Percentiles rank a stretch among this genome's conserved stretches.
These are phyloP conservation scores for Dallia pectoralis DNA, from an alignment of 2,797 vertebrate species.

Conservation along the genomic window DNA sequence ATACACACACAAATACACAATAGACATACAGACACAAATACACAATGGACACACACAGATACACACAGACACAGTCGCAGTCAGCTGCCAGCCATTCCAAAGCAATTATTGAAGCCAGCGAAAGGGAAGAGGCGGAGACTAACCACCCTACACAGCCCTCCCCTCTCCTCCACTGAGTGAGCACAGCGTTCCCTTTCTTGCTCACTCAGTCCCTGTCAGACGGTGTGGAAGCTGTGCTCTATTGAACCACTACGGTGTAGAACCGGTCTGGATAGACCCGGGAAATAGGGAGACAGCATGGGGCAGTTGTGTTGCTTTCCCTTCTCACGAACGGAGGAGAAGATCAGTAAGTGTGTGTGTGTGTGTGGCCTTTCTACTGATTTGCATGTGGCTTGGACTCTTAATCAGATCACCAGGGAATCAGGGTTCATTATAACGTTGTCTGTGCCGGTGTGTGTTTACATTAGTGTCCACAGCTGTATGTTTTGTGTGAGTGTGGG, in stretches of 20 bases:
- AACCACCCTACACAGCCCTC: slow-evolving; percentile 37
- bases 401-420: not conserved
- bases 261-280: slow-evolving; percentile 16
- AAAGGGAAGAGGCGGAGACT: slow-evolving; percentile 63
- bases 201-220: slow-evolving; percentile 49
- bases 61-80: slow-evolving; percentile 38
- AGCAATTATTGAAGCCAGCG: slow-evolving; percentile 66
- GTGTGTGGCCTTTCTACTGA: no score
- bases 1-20: no score
- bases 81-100: slow-evolving; percentile 58
- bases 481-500: not conserved
- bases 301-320: slow-evolving; percentile 99
- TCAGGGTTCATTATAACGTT: not conserved
- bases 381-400: not conserved
- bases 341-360: slow-evolving; percentile 87
- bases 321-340: slow-evolving; percentile 89
- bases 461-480: not conserved
- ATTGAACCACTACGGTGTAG: slow-evolving; percentile 29
- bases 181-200: slow-evolving; percentile 54
- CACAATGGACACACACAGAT: slow-evolving; percentile 4
- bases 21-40: no score
- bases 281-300: slow-evolving; percentile 69
- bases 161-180: slow-evolving; percentile 64
- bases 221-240: slow-evolving; percentile 31
- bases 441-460: slow-evolving; percentile 17